phyloP scores from a whole-genome alignment of 2,888 invertebrate species.

The Acrobasis consociella region DNA sequence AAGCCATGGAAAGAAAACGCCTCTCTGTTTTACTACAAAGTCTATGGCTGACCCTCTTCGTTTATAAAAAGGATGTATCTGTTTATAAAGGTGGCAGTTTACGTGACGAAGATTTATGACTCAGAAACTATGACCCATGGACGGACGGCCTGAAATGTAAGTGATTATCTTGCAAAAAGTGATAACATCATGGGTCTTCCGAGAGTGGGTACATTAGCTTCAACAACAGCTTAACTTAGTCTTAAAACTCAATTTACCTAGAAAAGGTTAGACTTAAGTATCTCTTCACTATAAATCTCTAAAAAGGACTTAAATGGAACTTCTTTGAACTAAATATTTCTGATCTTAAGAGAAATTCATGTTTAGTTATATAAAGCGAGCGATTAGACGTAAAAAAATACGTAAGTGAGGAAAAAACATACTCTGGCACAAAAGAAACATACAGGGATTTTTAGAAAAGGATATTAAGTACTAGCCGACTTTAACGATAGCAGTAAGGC shows the following conservation, averaged over 20 bases:
- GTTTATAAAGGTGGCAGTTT: slow-evolving; percentile 59
- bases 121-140: slow-evolving; percentile 40
- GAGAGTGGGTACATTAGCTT: not conserved
- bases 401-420: too few relatives aligned
- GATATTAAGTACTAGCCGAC: too few relatives aligned
- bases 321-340: too few relatives aligned
- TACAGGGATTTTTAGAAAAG: too few relatives aligned
- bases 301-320: not conserved
- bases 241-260: not conserved
- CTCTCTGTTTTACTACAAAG: too few relatives aligned
- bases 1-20: too few relatives aligned
- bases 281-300: not conserved
- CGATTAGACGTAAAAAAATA: too few relatives aligned
- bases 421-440: too few relatives aligned
- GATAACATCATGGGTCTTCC: slow-evolving; percentile 29
- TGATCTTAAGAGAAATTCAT: too few relatives aligned
- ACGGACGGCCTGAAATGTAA: slow-evolving; percentile 34
- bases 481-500: not conserved
- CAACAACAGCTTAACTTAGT: too few relatives aligned
- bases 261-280: not conserved
- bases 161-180: slow-evolving; percentile 46
- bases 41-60: slow-evolving; percentile 18
- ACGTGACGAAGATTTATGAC: slow-evolving; percentile 59
- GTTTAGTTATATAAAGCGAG: too few relatives aligned
- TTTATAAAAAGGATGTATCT: slow-evolving; percentile 52